These are phyloP conservation scores for Rhyzopertha dominica DNA, from an alignment of 1,140 invertebrate species.

Conservation along the genomic window DNA sequence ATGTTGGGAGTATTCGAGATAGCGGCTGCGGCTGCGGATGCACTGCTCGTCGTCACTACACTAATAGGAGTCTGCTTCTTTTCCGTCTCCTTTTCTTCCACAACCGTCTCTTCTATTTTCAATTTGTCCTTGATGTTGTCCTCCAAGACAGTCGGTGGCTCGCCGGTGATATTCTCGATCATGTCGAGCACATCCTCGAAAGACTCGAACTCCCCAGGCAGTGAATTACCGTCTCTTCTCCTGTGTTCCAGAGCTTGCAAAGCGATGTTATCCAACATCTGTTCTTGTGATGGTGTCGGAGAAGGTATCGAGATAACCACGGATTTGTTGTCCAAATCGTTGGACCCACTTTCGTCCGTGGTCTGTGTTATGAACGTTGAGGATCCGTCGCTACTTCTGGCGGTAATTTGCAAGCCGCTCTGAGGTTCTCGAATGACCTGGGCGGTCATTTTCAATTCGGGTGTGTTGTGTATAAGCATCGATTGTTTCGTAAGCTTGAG, in stretches of 20 bases:
- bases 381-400: constrained; percentile 14
- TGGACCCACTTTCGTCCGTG: constrained; percentile 35
- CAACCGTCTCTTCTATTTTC: constrained; percentile 18
- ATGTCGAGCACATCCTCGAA: constrained; percentile 65
- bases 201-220: constrained; percentile 51
- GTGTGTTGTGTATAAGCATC: constrained; percentile 35
- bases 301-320: constrained; percentile 58
- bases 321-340: constrained; percentile 53
- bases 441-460: constrained; percentile 43
- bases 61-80: constrained; percentile 8
- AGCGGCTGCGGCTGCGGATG: constrained; percentile 40
- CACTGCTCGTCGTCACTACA: background rate
- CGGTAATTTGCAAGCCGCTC: constrained; percentile 27
- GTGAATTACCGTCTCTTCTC: constrained; percentile 43
- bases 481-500: too few relatives aligned
- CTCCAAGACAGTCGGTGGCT: constrained; percentile 33
- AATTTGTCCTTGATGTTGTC: constrained; percentile 27
- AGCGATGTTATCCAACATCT: constrained; percentile 56
- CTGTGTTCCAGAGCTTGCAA: constrained; percentile 51
- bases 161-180: constrained; percentile 59
- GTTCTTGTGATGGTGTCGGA: constrained; percentile 55
- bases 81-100: background rate
- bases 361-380: constrained; percentile 25
- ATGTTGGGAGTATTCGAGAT: constrained; percentile 35
- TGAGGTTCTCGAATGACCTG: constrained; percentile 36